A percentile compares a stretch with the other conserved stretches of the same genome.
phyloP scores from a whole-genome alignment of 2,797 vertebrate genomes.

The Antrozous pallidus region DNA sequence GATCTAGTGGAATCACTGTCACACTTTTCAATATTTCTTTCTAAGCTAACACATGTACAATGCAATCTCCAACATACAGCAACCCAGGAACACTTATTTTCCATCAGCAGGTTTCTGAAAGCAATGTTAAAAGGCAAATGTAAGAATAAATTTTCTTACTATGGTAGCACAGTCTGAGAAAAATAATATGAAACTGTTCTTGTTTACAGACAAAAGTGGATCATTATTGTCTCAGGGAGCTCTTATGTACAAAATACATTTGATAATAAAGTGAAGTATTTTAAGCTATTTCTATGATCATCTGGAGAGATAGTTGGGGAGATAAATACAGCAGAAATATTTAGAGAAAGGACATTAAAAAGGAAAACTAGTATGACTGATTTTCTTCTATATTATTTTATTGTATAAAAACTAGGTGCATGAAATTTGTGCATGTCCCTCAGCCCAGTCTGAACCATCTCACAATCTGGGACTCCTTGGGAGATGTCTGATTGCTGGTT shows the following conservation, averaged over 20 bases:
- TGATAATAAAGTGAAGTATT: slow-evolving; percentile 51
- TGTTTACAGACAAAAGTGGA: slow-evolving; percentile 36
- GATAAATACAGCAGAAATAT: slow-evolving; percentile 46
- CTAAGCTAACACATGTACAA: background rate
- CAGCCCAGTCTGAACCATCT: no score
- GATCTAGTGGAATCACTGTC: background rate
- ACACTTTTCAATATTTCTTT: background rate
- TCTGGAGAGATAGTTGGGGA: slow-evolving; percentile 39
- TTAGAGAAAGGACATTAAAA: slow-evolving; percentile 50
- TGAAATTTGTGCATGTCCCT: no score
- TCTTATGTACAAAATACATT: slow-evolving; percentile 47
- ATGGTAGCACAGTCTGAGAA: slow-evolving; percentile 34
- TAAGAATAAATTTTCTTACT: slow-evolving; percentile 31
- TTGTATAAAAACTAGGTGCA: background rate
- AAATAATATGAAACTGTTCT: slow-evolving; percentile 24
- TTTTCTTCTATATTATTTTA: slow-evolving; percentile 45
- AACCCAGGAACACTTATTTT: background rate
- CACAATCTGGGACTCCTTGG: no score
- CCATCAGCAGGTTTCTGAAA: slow-evolving; percentile 11
- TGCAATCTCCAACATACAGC: background rate
- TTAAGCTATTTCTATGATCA: slow-evolving; percentile 57
- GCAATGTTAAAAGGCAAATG: slow-evolving; percentile 41
- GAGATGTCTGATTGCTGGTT: no score
- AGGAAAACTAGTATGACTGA: slow-evolving; percentile 50
- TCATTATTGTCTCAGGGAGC: slow-evolving; percentile 39